Conservation (phyloP, 2,888 invertebrate genomes). For the Chaetogeoica ovagalla region DNA sequence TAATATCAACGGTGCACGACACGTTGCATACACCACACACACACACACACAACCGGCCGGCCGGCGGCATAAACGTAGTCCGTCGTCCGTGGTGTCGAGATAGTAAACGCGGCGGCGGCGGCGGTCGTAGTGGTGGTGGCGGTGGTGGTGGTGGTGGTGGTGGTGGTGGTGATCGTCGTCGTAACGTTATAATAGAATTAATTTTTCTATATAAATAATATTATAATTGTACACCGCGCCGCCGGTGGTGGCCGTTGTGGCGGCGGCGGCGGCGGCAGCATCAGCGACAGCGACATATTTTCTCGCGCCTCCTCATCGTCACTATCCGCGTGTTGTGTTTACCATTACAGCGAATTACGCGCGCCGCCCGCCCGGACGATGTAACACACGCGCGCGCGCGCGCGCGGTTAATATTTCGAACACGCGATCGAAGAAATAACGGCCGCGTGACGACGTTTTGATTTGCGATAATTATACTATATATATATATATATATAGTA, state of each 20-base stretch:
- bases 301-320: slow-evolving; percentile 21
- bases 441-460: slow-evolving; percentile 7
- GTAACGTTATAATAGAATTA: background rate
- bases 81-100: slow-evolving; percentile 1
- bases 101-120: slow-evolving; percentile 24
- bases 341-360: background rate
- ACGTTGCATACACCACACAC: slow-evolving; percentile 6
- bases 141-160: background rate
- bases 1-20: background rate
- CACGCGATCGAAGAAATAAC: slow-evolving; percentile 13
- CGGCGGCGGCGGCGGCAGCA: slow-evolving; percentile 7
- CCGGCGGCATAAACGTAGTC: slow-evolving; percentile 1
- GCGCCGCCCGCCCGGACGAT: slow-evolving; percentile 37
- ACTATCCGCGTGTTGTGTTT: background rate
- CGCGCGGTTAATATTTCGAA: background rate
- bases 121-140: background rate
- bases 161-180: background rate
- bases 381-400: slow-evolving; percentile 19
- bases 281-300: slow-evolving; percentile 38
- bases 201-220: background rate
- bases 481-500: no score
- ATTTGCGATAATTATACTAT: background rate
- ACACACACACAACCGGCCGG: background rate
- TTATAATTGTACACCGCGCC: slow-evolving; percentile 23
- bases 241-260: background rate